Percentiles rank a stretch among this genome's conserved stretches.
Evolutionary conservation across 2,113 vertebrate species (phyloP).

Genomic region (Cephalopterus ornatus): DNA sequence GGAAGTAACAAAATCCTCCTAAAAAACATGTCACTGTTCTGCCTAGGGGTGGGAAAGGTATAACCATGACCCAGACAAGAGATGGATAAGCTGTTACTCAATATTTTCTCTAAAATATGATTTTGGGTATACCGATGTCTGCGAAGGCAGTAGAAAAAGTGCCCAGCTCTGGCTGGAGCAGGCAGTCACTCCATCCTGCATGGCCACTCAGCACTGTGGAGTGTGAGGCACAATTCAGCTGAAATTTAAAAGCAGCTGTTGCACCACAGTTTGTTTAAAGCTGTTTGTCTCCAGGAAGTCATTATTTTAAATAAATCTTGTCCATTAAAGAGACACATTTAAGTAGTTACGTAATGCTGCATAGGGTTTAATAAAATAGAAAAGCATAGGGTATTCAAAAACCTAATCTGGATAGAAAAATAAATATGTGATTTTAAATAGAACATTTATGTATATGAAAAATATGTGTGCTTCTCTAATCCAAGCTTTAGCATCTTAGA

Average conservation of each 20-base stretch:
- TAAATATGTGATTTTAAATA: neutral
- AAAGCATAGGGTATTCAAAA: neutral
- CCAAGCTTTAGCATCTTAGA: neutral
- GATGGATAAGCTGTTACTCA: neutral
- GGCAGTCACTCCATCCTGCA: neutral
- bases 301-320: slow-evolving; percentile 14
- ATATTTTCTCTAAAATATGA: neutral
- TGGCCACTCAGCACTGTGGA: fast-evolving
- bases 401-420: slow-evolving; percentile 7
- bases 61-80: neutral
- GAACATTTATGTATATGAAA: neutral
- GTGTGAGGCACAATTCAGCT: neutral
- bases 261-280: neutral
- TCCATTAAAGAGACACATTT: neutral
- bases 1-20: neutral
- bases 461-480: neutral
- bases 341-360: neutral
- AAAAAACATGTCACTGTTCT: neutral
- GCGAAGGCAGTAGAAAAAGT: neutral
- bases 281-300: neutral
- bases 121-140: neutral
- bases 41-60: neutral
- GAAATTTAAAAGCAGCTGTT: slow-evolving; percentile 6
- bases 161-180: neutral
- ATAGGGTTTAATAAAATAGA: neutral